Evolutionary conservation across 2,797 vertebrate genomes (phyloP).

Genomic region (Morelia viridis): DNA sequence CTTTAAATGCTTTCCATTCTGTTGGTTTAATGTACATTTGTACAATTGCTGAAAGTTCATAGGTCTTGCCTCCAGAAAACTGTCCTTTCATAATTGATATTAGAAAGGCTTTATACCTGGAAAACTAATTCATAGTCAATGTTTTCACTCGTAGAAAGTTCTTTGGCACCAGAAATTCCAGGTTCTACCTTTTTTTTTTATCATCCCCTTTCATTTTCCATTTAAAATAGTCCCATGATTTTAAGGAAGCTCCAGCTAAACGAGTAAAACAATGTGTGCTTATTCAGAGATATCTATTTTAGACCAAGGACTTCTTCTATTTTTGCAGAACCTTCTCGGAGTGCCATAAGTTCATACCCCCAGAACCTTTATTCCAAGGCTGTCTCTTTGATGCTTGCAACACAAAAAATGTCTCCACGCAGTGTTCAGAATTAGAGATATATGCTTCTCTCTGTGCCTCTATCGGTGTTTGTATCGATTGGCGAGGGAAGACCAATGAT

Average conservation of each 20-base stretch:
- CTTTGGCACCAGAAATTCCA: neutral
- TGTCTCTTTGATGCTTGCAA: slow-evolving; percentile 73
- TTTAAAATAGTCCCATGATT: slow-evolving; percentile 8
- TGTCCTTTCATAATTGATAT: neutral
- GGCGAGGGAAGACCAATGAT: slow-evolving; percentile 67
- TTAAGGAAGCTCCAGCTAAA: neutral
- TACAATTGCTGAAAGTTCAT: neutral
- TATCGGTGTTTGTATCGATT: slow-evolving; percentile 70
- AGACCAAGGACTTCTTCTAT: slow-evolving; percentile 1
- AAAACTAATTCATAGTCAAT: neutral
- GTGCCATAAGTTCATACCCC: slow-evolving; percentile 66
- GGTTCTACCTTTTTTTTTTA: neutral
- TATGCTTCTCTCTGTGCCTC: slow-evolving; percentile 72
- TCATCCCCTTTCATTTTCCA: neutral
- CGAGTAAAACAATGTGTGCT: neutral
- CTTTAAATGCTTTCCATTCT: neutral
- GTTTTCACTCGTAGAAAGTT: neutral
- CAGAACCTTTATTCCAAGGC: slow-evolving; percentile 65
- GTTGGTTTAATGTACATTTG: neutral
- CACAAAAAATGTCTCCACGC: neutral
- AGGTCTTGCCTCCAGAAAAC: neutral
- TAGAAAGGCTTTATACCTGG: neutral
- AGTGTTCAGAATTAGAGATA: slow-evolving; percentile 72
- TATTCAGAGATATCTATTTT: neutral
- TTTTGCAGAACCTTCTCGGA: slow-evolving; percentile 64